Percentiles rank a stretch among this genome's conserved stretches.
phyloP scores from a whole-genome alignment of 1,140 invertebrate genomes.

The Halictus rubicundus region DNA sequence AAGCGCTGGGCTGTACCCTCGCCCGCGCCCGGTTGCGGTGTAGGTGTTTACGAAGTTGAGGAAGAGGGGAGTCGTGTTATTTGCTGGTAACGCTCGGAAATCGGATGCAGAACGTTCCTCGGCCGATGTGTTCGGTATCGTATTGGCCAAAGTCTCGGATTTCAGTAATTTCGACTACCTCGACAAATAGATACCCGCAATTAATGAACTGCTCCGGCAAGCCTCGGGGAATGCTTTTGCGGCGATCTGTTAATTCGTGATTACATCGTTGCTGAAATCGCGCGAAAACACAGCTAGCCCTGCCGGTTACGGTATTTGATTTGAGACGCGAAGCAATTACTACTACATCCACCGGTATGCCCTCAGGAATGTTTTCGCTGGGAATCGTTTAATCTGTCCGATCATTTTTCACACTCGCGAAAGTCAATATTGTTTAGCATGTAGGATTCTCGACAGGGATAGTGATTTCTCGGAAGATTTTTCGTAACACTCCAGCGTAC shows the following conservation, averaged over 20 bases:
- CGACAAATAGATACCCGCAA: slow-evolving; percentile 33
- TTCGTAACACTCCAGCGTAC: no score
- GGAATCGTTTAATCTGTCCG: neutral
- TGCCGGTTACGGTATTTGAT: slow-evolving; percentile 1
- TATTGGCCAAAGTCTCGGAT: slow-evolving; percentile 1
- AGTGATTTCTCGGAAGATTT: no score
- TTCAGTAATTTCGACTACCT: slow-evolving; percentile 20
- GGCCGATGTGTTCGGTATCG: slow-evolving; percentile 23
- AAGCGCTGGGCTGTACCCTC: neutral
- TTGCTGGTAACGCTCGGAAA: slow-evolving; percentile 32
- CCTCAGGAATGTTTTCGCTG: neutral
- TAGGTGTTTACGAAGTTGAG: slow-evolving; percentile 45
- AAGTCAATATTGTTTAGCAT: no score
- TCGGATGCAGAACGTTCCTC: slow-evolving; percentile 35
- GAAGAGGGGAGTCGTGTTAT: slow-evolving; percentile 39
- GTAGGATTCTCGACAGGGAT: no score
- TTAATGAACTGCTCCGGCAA: slow-evolving; percentile 31
- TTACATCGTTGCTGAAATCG: slow-evolving; percentile 40
- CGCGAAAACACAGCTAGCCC: neutral
- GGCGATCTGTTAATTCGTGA: slow-evolving; percentile 40
- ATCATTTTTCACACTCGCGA: no score
- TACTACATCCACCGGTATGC: no score
- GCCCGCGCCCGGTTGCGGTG: neutral
- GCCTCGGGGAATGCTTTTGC: slow-evolving; percentile 24
- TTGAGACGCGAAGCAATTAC: neutral